Percentiles rank a stretch among this genome's conserved stretches.
Evolutionary conservation across 92 coral and sea anemone species (phyloP).

Genomic region (Palythoa grandiflora): DNA sequence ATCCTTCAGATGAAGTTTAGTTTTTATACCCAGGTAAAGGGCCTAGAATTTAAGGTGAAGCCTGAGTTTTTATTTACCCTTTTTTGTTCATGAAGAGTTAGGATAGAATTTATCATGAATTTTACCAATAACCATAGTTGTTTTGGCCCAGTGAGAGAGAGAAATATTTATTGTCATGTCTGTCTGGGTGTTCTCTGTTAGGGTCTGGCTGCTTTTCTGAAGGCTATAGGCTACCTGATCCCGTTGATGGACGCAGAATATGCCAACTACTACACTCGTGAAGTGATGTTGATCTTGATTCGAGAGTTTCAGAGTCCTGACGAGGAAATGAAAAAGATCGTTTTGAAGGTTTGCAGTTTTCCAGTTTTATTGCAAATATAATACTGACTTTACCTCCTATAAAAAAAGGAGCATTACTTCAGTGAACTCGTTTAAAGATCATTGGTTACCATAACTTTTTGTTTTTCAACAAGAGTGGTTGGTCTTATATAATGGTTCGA

Average conservation of each 20-base stretch:
- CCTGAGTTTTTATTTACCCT: neutral
- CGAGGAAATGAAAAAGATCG: conserved; percentile 99
- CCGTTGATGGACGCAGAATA: conserved; percentile 99
- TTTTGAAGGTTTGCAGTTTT: conserved; percentile 77
- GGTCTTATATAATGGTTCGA: too few species aligned
- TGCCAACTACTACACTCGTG: conserved; percentile 99
- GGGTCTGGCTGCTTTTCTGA: conserved; percentile 99
- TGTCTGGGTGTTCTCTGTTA: conserved; percentile 37
- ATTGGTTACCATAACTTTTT: too few species aligned
- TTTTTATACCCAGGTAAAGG: too few species aligned
- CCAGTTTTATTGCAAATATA: too few species aligned
- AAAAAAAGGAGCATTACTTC: too few species aligned
- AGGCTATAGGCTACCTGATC: conserved; percentile 98
- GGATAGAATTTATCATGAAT: too few species aligned
- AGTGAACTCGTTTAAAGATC: too few species aligned
- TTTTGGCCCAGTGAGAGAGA: neutral
- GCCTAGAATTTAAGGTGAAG: neutral
- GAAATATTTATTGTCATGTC: neutral
- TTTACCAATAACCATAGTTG: too few species aligned
- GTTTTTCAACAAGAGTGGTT: too few species aligned
- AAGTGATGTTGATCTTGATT: conserved; percentile 98
- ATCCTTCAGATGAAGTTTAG: too few species aligned
- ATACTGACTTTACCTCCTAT: too few species aligned
- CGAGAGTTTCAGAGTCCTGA: conserved; percentile 99
- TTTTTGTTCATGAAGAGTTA: neutral